Evolutionary conservation across 2,888 invertebrate species (phyloP).

Genomic region (Hydropsyche betteni): DNA sequence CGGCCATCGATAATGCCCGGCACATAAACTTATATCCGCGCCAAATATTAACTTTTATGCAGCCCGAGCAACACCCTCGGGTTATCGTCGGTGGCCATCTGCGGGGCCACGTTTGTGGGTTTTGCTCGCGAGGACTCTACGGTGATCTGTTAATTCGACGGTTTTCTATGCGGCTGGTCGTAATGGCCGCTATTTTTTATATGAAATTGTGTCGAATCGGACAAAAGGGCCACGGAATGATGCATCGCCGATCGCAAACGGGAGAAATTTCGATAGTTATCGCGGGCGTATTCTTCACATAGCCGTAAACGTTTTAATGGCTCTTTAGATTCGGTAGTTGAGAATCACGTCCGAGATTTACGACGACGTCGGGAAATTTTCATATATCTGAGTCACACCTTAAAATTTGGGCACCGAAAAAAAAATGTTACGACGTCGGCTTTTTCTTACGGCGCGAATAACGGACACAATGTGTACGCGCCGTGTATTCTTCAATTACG

Average conservation of each 20-base stretch:
- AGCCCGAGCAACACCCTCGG: constrained; percentile 40
- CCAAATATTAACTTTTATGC: constrained; percentile 49
- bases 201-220: too few relatives aligned
- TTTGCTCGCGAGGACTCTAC: too few relatives aligned
- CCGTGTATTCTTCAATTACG: constrained; percentile 31
- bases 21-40: constrained; percentile 38
- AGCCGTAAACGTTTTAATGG: too few relatives aligned
- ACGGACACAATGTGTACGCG: constrained; percentile 33
- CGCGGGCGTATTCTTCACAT: too few relatives aligned
- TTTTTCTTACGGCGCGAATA: constrained; percentile 26
- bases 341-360: constrained; percentile 7
- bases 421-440: constrained; percentile 2
- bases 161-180: too few relatives aligned
- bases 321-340: too few relatives aligned
- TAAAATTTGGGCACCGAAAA: not conserved
- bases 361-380: constrained; percentile 3
- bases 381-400: constrained; percentile 4
- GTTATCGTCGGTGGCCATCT: constrained; percentile 40
- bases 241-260: too few relatives aligned
- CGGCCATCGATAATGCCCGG: constrained; percentile 42
- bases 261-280: too few relatives aligned
- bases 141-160: too few relatives aligned
- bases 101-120: not conserved
- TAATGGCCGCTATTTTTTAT: too few relatives aligned
- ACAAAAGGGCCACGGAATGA: too few relatives aligned